Evolutionary conservation across 2,888 invertebrate genomes (phyloP).

Genomic region (Folsomia manolachei): DNA sequence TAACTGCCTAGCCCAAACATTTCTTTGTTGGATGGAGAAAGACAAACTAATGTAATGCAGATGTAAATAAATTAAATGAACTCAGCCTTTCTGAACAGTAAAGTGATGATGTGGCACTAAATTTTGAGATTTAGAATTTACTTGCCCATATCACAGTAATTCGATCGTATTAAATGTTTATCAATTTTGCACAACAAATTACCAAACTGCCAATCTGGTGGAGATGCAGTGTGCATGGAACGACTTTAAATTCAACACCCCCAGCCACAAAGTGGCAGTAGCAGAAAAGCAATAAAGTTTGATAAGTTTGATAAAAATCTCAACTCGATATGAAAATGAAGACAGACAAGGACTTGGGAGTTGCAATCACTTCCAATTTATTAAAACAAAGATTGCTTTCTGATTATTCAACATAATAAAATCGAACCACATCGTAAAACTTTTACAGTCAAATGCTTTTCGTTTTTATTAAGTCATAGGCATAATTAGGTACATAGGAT

Average conservation of each 20-base stretch:
- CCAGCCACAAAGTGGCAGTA: not conserved
- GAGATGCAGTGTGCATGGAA: not conserved
- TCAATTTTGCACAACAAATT: not conserved
- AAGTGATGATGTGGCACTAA: too few species aligned
- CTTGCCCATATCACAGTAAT: too few species aligned
- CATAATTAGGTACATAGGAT: too few species aligned
- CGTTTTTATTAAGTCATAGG: too few species aligned
- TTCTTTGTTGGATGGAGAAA: not conserved
- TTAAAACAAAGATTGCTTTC: not conserved
- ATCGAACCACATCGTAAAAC: not conserved
- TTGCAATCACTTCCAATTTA: too few species aligned
- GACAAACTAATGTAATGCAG: not conserved
- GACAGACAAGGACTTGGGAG: too few species aligned
- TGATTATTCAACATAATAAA: not conserved
- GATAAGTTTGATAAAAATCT: not conserved
- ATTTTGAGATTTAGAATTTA: too few species aligned
- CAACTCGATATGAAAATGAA: too few species aligned
- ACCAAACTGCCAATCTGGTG: not conserved
- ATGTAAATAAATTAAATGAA: not conserved
- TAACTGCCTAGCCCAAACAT: not conserved
- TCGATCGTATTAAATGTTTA: too few species aligned
- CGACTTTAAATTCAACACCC: not conserved
- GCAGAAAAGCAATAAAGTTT: not conserved
- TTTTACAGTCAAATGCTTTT: too few species aligned
- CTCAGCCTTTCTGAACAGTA: too few species aligned